Percentiles rank a stretch among this genome's conserved stretches.
phyloP scores from a whole-genome alignment of 1,140 invertebrate genomes.

The Bombus superbus region DNA sequence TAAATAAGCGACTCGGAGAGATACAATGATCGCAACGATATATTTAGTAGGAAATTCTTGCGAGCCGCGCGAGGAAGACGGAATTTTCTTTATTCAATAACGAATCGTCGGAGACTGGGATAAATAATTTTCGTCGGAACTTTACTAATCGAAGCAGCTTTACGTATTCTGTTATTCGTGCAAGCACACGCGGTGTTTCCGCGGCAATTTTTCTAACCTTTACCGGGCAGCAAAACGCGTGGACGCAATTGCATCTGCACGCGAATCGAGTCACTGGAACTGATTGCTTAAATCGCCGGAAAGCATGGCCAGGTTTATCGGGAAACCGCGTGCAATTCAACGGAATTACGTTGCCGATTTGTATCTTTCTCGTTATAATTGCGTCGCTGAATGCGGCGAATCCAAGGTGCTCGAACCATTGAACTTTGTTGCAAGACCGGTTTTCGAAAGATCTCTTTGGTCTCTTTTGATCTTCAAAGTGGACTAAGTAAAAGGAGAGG shows the following conservation, averaged over 20 bases:
- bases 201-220: not conserved
- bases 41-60: not conserved
- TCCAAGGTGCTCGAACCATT: not conserved
- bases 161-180: not conserved
- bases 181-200: not conserved
- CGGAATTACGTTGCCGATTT: constrained; percentile 7
- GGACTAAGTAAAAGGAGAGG: not conserved
- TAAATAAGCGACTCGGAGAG: no score
- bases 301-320: not conserved
- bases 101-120: not conserved
- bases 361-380: constrained; percentile 15
- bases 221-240: not conserved
- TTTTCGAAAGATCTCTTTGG: not conserved
- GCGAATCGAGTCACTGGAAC: constrained; percentile 10
- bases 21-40: no score
- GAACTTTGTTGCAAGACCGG: constrained; percentile 1
- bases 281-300: constrained; percentile 23
- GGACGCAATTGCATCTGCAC: not conserved
- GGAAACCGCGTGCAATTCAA: constrained; percentile 1
- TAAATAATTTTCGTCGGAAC: constrained; percentile 2
- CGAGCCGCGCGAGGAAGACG: no score
- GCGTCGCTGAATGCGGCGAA: not conserved
- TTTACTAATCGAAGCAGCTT: not conserved
- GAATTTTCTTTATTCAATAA: not conserved
- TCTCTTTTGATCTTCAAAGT: not conserved